A percentile compares a stretch with the other conserved stretches of the same genome.
Conservation (phyloP, 1,140 invertebrate species). For the Camponotus vicinus region DNA sequence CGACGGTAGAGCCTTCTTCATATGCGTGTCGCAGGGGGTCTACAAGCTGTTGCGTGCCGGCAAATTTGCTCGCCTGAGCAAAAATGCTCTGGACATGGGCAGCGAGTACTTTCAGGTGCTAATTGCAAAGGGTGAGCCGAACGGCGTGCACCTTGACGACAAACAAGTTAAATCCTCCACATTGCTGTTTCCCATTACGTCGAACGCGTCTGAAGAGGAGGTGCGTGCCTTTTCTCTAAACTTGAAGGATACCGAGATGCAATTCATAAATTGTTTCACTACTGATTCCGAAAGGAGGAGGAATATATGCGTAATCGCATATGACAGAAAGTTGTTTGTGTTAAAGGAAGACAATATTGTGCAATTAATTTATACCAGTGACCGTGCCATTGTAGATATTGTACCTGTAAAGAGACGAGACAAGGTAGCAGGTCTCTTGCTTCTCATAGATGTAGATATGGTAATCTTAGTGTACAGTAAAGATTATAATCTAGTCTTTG, state of each 20-base stretch:
- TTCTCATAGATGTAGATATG: slow-evolving; percentile 66
- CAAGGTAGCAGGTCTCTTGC: slow-evolving; percentile 71
- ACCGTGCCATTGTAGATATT: slow-evolving; percentile 70
- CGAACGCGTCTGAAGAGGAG: neutral
- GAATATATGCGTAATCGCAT: slow-evolving; percentile 74
- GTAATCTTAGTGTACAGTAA: slow-evolving; percentile 72
- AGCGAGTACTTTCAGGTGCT: slow-evolving; percentile 74
- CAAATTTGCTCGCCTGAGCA: slow-evolving; percentile 73
- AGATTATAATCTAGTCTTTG: slow-evolving; percentile 67
- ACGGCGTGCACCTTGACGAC: slow-evolving; percentile 73
- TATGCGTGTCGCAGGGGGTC: slow-evolving; percentile 77
- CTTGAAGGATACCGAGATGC: slow-evolving; percentile 35
- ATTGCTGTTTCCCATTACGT: slow-evolving; percentile 51
- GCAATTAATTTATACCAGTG: slow-evolving; percentile 72
- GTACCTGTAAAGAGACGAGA: slow-evolving; percentile 65
- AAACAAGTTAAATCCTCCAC: slow-evolving; percentile 73
- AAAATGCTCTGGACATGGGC: slow-evolving; percentile 76
- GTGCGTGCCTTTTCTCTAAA: slow-evolving; percentile 41
- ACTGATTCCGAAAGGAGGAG: neutral
- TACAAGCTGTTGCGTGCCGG: slow-evolving; percentile 77
- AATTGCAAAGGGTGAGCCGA: slow-evolving; percentile 27
- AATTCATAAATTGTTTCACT: slow-evolving; percentile 62
- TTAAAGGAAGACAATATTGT: slow-evolving; percentile 41
- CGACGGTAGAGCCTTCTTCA: slow-evolving; percentile 75
- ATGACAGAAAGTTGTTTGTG: slow-evolving; percentile 70